These are phyloP conservation scores for Chaunax sp. DNA, from an alignment of 2,797 vertebrate genomes.

Conservation along the genomic window DNA sequence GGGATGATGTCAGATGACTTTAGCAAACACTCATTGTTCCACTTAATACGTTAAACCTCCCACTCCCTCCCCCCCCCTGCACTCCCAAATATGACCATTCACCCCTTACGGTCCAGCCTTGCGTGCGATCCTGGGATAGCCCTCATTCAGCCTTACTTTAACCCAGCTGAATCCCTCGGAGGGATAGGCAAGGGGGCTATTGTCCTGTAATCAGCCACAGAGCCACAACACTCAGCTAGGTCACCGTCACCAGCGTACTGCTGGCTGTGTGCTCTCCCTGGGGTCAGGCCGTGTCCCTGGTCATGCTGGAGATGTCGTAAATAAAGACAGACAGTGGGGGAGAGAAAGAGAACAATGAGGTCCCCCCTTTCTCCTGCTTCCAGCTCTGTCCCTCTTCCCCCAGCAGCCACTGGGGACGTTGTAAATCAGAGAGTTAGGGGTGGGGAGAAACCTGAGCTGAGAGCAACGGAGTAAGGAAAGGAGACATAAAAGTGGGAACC, in stretches of 20 bases:
- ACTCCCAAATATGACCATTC: conserved; percentile 51
- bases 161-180: conserved; percentile 75
- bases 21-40: conserved; percentile 64
- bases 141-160: conserved; percentile 69
- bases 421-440: conserved; percentile 80
- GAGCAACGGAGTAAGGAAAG: conserved; percentile 65
- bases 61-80: conserved; percentile 17
- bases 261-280: conserved; percentile 54
- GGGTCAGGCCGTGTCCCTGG: conserved; percentile 69
- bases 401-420: conserved; percentile 63
- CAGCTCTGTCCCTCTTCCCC: conserved; percentile 46
- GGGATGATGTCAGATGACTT: conserved; percentile 60
- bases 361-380: conserved; percentile 41
- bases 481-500: conserved; percentile 75
- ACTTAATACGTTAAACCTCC: conserved; percentile 55
- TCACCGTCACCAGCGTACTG: conserved; percentile 41
- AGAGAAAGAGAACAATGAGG: conserved; percentile 75
- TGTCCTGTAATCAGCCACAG: conserved; percentile 70
- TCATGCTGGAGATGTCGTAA: conserved; percentile 77
- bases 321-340: conserved; percentile 75
- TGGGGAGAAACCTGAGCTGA: conserved; percentile 66
- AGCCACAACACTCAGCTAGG: conserved; percentile 48
- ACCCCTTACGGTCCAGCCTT: conserved; percentile 34
- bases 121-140: conserved; percentile 53
- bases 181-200: conserved; percentile 66